phyloP scores from a whole-genome alignment of 1,140 invertebrate genomes.

The Colletes latitarsis region DNA sequence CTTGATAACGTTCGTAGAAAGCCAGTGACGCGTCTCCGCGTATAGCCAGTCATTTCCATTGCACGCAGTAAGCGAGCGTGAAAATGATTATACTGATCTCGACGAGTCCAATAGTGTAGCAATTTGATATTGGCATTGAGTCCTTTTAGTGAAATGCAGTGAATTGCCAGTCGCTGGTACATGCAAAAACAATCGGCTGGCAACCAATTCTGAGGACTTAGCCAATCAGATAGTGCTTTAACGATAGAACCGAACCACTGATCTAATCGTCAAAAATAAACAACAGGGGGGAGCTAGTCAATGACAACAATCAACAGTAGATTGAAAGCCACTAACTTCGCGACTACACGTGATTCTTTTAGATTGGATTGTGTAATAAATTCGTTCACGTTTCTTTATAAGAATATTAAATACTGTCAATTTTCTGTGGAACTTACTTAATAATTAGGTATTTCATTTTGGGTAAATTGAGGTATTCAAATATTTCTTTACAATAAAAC shows the following conservation, averaged over 20 bases:
- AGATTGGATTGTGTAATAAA: no score
- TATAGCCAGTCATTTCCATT: conserved; percentile 36
- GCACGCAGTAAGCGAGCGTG: conserved; percentile 19
- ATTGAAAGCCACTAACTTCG: conserved; percentile 33
- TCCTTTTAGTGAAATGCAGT: conserved; percentile 71
- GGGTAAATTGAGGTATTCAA: no score
- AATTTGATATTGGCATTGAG: conserved; percentile 68
- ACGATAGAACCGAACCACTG: conserved; percentile 62
- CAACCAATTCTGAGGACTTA: conserved; percentile 60
- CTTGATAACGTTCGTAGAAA: conserved; percentile 33
- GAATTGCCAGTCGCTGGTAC: conserved; percentile 68
- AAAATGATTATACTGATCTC: conserved; percentile 68
- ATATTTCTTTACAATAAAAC: no score
- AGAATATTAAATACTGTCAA: no score
- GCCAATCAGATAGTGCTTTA: conserved; percentile 75
- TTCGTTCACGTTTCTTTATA: no score
- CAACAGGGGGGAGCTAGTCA: conserved; percentile 39
- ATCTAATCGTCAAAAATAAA: conserved; percentile 62
- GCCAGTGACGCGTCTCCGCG: conserved; percentile 20
- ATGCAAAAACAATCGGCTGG: conserved; percentile 68
- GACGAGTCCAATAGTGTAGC: conserved; percentile 57
- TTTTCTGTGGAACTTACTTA: no score
- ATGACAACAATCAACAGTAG: conserved; percentile 63
- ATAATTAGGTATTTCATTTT: no score
- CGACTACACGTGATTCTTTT: no score